phyloP scores from a whole-genome alignment of 2,113 vertebrate species.

The Turdus rufiventris region DNA sequence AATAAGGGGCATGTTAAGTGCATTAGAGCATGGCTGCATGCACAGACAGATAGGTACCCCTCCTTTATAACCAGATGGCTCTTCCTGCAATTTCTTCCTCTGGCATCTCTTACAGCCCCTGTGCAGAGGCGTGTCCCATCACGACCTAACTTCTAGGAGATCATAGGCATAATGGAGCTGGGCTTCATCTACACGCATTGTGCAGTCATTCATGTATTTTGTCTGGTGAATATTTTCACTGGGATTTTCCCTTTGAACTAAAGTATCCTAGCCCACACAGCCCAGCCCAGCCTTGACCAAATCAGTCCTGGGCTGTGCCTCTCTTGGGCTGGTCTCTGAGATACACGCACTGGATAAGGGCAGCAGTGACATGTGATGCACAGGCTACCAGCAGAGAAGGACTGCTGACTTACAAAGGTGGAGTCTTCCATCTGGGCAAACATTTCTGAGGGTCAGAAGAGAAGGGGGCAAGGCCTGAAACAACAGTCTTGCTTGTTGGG shows the following conservation, averaged over 20 bases:
- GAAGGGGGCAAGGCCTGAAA: not conserved
- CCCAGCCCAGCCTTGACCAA: not conserved
- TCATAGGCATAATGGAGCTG: not conserved
- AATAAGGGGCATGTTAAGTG: not conserved
- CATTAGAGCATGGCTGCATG: too few relatives aligned
- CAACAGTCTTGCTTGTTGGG: not conserved
- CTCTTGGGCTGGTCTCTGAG: not conserved
- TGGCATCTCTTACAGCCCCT: not conserved
- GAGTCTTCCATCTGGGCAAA: not conserved
- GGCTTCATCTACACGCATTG: not conserved
- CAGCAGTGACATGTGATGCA: not conserved
- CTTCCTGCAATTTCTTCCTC: not conserved
- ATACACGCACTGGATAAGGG: fast-evolving
- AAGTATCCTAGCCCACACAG: not conserved
- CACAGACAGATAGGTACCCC: not conserved
- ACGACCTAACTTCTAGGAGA: not conserved
- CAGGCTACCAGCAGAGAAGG: not conserved
- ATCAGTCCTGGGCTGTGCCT: not conserved
- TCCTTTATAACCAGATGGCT: not conserved
- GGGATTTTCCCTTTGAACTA: not conserved
- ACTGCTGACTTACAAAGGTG: not conserved
- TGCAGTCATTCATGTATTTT: not conserved
- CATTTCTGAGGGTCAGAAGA: not conserved
- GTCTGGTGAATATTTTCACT: not conserved
- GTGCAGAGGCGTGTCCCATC: not conserved